These are phyloP conservation scores for Pterostichus madidus DNA, from an alignment of 2,888 invertebrate genomes.

Conservation along the genomic window DNA sequence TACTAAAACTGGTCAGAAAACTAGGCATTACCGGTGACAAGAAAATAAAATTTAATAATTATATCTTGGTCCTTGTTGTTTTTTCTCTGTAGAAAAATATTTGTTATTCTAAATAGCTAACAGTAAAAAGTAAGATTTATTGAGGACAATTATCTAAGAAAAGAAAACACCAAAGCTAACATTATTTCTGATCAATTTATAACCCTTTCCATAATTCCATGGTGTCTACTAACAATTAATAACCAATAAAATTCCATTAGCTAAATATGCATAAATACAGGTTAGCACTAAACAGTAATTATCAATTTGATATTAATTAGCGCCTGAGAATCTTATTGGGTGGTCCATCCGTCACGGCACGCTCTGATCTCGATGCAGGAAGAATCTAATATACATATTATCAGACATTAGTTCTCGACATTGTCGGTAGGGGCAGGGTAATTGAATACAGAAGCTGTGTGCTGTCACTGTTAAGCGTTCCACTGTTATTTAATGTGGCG, in stretches of 20 bases:
- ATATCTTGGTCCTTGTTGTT: too few species aligned
- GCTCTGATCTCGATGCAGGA: constrained; percentile 1
- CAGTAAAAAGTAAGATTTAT: too few species aligned
- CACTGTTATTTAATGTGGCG: constrained; percentile 51
- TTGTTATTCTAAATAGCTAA: too few species aligned
- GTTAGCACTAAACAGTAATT: constrained; percentile 7
- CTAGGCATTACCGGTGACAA: too few species aligned
- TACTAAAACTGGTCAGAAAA: too few species aligned
- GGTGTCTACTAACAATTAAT: neutral
- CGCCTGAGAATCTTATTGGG: constrained; percentile 19
- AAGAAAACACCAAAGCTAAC: too few species aligned
- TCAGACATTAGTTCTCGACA: constrained; percentile 13
- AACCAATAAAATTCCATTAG: constrained; percentile 10
- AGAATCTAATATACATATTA: constrained; percentile 29
- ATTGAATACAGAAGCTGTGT: constrained; percentile 42
- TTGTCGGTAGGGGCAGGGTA: neutral
- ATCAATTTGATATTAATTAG: constrained; percentile 35
- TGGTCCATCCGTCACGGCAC: constrained; percentile 18
- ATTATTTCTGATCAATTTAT: neutral
- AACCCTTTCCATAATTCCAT: constrained; percentile 2
- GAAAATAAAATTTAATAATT: too few species aligned
- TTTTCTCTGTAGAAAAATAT: too few species aligned
- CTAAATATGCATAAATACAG: constrained; percentile 25
- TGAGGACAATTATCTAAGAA: too few species aligned
- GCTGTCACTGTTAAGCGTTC: constrained; percentile 26